Conservation (phyloP, 2,888 invertebrate species). For the Thecocarcelia acutangulata region DNA sequence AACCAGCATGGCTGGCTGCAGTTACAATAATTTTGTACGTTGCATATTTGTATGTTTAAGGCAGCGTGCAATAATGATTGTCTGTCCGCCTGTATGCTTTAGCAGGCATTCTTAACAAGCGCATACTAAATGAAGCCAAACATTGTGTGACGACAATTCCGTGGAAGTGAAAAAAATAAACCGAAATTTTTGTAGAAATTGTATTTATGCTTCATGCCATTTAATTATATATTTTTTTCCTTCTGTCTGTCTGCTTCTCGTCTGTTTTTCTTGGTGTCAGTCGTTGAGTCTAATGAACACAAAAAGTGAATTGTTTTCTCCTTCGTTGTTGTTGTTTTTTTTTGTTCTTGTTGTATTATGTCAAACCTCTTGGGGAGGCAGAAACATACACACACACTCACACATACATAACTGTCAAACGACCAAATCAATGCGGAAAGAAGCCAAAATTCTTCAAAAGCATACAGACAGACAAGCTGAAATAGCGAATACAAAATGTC, state of each 20-base stretch:
- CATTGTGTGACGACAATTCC: slow-evolving; percentile 61
- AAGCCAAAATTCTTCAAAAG: slow-evolving; percentile 66
- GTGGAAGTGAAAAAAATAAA: slow-evolving; percentile 52
- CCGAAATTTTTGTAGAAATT: slow-evolving; percentile 46
- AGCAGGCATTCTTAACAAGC: slow-evolving; percentile 67
- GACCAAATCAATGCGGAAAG: slow-evolving; percentile 69
- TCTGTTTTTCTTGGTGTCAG: slow-evolving; percentile 29
- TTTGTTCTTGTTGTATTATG: slow-evolving; percentile 49
- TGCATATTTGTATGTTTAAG: slow-evolving; percentile 22
- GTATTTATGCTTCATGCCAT: slow-evolving; percentile 49
- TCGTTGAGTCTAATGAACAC: slow-evolving; percentile 16
- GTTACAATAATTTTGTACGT: slow-evolving; percentile 20
- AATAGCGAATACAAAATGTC: slow-evolving; percentile 58
- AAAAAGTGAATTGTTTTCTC: slow-evolving; percentile 30
- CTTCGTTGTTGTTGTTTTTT: slow-evolving; percentile 6
- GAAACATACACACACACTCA: not conserved
- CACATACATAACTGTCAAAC: slow-evolving; percentile 59
- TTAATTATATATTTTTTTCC: slow-evolving; percentile 17
- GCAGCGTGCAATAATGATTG: slow-evolving; percentile 43
- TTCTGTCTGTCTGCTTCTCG: slow-evolving; percentile 5
- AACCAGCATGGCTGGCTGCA: slow-evolving; percentile 36
- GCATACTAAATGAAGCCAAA: slow-evolving; percentile 69
- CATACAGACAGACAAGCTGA: slow-evolving; percentile 46
- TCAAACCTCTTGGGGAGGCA: slow-evolving; percentile 63
- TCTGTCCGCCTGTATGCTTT: slow-evolving; percentile 39